phyloP scores from a whole-genome alignment of 1,140 invertebrate species.

The Neelides sp. region DNA sequence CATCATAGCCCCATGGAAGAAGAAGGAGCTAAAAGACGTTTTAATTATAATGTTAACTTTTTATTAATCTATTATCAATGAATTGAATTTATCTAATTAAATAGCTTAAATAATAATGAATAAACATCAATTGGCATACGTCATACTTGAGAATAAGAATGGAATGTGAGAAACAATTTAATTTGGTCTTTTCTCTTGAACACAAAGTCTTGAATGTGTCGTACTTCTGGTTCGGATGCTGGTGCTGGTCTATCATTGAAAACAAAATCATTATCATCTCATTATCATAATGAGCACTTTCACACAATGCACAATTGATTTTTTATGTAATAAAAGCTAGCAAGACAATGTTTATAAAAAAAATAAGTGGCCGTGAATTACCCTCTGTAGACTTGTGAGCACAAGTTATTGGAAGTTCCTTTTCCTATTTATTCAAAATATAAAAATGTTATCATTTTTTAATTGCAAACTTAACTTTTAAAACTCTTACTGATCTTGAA shows the following conservation, averaged over 20 bases:
- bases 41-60: neutral
- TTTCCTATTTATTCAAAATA: constrained; percentile 9
- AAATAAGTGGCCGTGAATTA: neutral
- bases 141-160: constrained; percentile 65
- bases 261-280: too few relatives aligned
- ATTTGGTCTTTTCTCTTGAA: constrained; percentile 43
- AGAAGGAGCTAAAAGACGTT: constrained; percentile 18
- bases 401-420: constrained; percentile 75
- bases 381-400: constrained; percentile 80
- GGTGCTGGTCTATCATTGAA: constrained; percentile 45
- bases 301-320: neutral
- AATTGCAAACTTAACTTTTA: neutral
- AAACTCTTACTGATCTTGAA: neutral
- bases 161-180: constrained; percentile 66
- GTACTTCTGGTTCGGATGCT: constrained; percentile 86
- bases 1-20: constrained; percentile 23
- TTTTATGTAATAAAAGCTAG: neutral
- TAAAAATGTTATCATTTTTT: neutral
- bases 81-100: neutral
- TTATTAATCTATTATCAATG: neutral
- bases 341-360: neutral
- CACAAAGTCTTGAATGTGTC: constrained; percentile 53
- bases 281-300: too few relatives aligned
- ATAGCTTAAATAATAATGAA: neutral
- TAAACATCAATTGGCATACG: neutral